Conservation (phyloP, 2,797 vertebrate species). For the Rhinoraja longicauda region DNA sequence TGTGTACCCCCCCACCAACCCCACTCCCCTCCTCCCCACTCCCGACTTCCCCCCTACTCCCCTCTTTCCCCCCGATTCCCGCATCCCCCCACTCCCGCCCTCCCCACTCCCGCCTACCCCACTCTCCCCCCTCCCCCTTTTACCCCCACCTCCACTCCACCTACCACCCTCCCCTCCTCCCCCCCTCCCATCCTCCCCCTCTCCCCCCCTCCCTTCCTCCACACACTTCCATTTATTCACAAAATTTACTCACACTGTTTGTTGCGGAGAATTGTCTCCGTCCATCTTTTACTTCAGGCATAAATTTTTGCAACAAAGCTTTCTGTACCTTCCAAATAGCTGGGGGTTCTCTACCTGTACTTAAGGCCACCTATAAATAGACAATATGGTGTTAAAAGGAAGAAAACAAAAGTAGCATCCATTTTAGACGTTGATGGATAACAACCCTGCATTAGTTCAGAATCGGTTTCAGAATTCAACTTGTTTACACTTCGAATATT, state of each 20-base stretch:
- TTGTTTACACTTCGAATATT: not conserved
- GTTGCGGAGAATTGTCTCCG: conserved; percentile 94
- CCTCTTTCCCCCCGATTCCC: too few relatives aligned
- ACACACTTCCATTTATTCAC: not conserved
- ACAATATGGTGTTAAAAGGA: not conserved
- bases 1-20: too few relatives aligned
- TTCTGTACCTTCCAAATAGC: conserved; percentile 99
- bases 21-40: too few relatives aligned
- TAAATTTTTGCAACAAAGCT: conserved; percentile 95
- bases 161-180: too few relatives aligned
- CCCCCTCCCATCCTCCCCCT: too few relatives aligned
- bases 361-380: conserved; percentile 73
- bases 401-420: not conserved
- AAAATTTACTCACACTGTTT: conserved; percentile 78
- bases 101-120: too few relatives aligned
- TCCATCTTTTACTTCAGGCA: conserved; percentile 88
- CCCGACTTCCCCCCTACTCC: too few relatives aligned
- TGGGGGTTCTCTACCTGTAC: conserved; percentile 82
- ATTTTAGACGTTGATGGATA: not conserved
- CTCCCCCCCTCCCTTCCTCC: too few relatives aligned
- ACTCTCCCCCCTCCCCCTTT: too few relatives aligned
- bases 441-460: not conserved
- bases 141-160: too few relatives aligned
- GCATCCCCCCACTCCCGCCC: too few relatives aligned
- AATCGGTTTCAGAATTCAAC: not conserved